These are phyloP conservation scores for Eospalax fontanierii DNA, from an alignment of 2,797 vertebrate genomes.

Conservation along the genomic window DNA sequence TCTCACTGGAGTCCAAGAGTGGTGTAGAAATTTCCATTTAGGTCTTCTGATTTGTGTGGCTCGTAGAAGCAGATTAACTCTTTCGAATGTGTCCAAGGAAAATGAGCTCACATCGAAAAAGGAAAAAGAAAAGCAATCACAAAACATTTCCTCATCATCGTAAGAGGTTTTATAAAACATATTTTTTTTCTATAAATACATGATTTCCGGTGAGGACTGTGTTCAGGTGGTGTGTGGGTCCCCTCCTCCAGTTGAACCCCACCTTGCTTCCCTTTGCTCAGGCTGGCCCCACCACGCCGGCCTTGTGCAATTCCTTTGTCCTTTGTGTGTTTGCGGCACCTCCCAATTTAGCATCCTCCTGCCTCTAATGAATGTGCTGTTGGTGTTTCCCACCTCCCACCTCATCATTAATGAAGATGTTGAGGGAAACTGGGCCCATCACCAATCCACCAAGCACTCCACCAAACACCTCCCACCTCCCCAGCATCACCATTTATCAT, in stretches of 20 bases:
- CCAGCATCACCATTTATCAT: slow-evolving; percentile 66
- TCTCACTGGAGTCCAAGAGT: slow-evolving; percentile 26
- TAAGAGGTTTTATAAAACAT: background rate
- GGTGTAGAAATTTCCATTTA: slow-evolving; percentile 22
- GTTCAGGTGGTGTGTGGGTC: background rate
- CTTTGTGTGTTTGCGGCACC: slow-evolving; percentile 65
- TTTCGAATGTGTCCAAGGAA: slow-evolving; percentile 14
- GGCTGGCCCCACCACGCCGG: background rate
- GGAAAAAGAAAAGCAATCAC: background rate
- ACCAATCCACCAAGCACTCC: slow-evolving; percentile 62
- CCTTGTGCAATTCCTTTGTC: slow-evolving; percentile 51
- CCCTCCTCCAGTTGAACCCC: background rate
- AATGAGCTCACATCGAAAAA: background rate
- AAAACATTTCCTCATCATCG: background rate
- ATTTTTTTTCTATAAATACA: background rate
- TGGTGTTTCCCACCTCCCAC: slow-evolving; percentile 76
- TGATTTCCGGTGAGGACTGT: background rate
- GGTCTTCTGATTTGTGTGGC: background rate
- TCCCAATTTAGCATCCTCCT: slow-evolving; percentile 73
- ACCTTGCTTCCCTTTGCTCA: background rate
- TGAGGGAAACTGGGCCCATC: slow-evolving; percentile 75
- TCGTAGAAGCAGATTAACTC: slow-evolving; percentile 19
- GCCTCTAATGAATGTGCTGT: slow-evolving; percentile 71
- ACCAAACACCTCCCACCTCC: slow-evolving; percentile 73
- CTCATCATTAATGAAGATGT: slow-evolving; percentile 80